Evolutionary conservation across 1,140 invertebrate genomes (phyloP).

Genomic region (Camponotus floridanus): DNA sequence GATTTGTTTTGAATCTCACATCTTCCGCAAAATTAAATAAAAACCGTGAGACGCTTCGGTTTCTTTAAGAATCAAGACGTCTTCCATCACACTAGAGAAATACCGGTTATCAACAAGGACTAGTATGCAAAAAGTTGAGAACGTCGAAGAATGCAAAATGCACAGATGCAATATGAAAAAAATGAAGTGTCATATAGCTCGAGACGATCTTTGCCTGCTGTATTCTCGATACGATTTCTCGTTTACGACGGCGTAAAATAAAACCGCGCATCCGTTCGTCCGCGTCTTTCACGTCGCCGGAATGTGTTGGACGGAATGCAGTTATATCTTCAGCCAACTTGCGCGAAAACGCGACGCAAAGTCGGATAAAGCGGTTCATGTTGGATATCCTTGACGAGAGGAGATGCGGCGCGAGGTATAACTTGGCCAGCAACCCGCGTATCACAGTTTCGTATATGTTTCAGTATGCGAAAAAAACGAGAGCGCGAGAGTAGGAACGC

Average conservation of each 20-base stretch:
- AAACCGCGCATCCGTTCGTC: conserved; percentile 53
- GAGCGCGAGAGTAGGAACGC: conserved; percentile 40
- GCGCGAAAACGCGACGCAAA: conserved; percentile 50
- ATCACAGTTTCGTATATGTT: conserved; percentile 36
- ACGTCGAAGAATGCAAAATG: conserved; percentile 19
- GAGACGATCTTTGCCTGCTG: conserved; percentile 45
- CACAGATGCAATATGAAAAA: conserved; percentile 43
- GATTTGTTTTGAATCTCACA: neutral
- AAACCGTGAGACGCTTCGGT: conserved; percentile 3
- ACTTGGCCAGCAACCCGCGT: conserved; percentile 58
- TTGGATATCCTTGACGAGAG: conserved; percentile 25
- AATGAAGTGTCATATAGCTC: conserved; percentile 24
- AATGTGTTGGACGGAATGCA: conserved; percentile 69
- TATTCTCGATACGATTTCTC: conserved; percentile 68
- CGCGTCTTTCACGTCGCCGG: conserved; percentile 49
- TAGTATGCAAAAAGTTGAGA: conserved; percentile 38
- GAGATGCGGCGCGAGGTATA: conserved; percentile 28
- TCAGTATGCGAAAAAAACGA: conserved; percentile 62
- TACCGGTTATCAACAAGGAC: conserved; percentile 44
- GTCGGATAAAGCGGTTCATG: conserved; percentile 59
- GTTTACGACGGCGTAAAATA: conserved; percentile 74
- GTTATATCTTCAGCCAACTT: conserved; percentile 60
- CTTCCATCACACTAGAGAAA: neutral
- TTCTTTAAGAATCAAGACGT: conserved; percentile 43
- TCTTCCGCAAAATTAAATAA: conserved; percentile 6